phyloP scores from a whole-genome alignment of 2,888 invertebrate genomes.

The Polydrusus tereticollis region DNA sequence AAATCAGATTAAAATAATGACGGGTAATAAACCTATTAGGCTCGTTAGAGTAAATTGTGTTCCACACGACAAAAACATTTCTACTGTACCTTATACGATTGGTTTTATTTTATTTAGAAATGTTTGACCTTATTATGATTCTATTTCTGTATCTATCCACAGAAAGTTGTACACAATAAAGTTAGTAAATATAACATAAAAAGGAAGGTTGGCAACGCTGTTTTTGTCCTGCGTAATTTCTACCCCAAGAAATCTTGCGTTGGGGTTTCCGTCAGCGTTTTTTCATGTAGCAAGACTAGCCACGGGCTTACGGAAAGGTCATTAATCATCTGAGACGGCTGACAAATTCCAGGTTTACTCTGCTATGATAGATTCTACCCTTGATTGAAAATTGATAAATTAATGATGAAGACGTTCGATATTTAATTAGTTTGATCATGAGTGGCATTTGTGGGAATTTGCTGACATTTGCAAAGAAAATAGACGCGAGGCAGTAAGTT shows the following conservation, averaged over 20 bases:
- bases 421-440: conserved; percentile 8
- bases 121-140: too few species aligned
- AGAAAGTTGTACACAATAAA: too few species aligned
- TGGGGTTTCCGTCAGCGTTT: conserved; percentile 14
- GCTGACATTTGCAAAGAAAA: background rate
- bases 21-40: conserved; percentile 3
- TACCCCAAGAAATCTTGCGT: conserved; percentile 8
- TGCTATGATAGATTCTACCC: conserved; percentile 34
- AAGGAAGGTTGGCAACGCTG: background rate
- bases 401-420: conserved; percentile 5
- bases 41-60: conserved; percentile 8
- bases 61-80: too few species aligned
- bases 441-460: background rate
- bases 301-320: background rate
- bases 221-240: background rate
- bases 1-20: conserved; percentile 18
- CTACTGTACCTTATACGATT: too few species aligned
- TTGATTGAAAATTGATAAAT: conserved; percentile 44
- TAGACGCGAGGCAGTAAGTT: background rate
- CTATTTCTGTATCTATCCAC: too few species aligned
- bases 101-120: too few species aligned
- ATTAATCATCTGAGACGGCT: conserved; percentile 36
- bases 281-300: background rate
- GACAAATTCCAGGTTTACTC: conserved; percentile 38
- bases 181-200: background rate